A percentile compares a stretch with the other conserved stretches of the same genome.
phyloP scores from a whole-genome alignment of 2,113 vertebrate species.

The Macrotus californicus region DNA sequence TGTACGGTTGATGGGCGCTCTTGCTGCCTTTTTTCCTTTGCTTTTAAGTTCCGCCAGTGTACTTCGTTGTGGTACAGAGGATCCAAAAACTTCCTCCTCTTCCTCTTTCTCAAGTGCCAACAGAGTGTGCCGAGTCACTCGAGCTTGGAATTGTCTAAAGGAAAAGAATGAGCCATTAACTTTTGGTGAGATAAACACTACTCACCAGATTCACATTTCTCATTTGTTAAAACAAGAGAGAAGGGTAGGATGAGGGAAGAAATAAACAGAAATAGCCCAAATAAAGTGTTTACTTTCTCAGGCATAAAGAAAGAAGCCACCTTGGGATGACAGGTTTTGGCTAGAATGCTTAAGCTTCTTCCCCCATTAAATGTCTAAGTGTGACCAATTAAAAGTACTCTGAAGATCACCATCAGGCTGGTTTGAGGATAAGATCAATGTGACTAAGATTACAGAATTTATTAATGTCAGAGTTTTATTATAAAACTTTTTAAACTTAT shows the following conservation, averaged over 20 bases:
- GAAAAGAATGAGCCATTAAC: neutral
- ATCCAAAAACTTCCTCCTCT: constrained; percentile 44
- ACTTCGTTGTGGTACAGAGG: constrained; percentile 81
- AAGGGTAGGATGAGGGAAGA: neutral
- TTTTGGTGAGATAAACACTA: neutral
- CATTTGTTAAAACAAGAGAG: constrained; percentile 12
- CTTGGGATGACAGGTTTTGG: neutral
- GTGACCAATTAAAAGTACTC: constrained; percentile 7
- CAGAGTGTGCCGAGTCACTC: constrained; percentile 89
- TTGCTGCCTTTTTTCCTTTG: constrained; percentile 89
- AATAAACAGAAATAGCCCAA: neutral
- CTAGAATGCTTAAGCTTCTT: neutral
- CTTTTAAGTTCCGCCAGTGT: constrained; percentile 88
- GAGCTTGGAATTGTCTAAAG: constrained; percentile 91
- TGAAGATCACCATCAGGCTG: neutral
- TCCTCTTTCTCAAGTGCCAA: constrained; percentile 80
- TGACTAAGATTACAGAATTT: neutral
- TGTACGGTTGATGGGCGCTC: constrained; percentile 85
- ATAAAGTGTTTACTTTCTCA: neutral
- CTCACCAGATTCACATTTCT: neutral
- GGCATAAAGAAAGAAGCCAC: constrained; percentile 2
- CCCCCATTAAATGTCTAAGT: neutral
- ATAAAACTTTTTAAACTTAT: neutral
- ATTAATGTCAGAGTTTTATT: constrained; percentile 35
- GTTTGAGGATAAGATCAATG: neutral